Percentiles rank a stretch among this genome's conserved stretches.
Conservation (phyloP, 2,888 invertebrate genomes). For the Formica aserva region DNA sequence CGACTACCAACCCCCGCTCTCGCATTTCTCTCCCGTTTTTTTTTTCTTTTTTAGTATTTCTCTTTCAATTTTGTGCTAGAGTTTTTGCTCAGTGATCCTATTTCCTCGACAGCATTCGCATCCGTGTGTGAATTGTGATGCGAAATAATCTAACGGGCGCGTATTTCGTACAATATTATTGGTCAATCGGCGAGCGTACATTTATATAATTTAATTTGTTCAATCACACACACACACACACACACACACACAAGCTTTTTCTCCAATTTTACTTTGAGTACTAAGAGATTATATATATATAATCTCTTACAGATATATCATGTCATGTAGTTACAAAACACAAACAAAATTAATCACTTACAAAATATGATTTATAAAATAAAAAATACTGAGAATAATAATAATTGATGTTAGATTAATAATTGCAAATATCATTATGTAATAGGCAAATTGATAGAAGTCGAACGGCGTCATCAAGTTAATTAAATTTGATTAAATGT, state of each 20-base stretch:
- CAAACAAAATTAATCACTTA: background rate
- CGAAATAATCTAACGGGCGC: slow-evolving; percentile 42
- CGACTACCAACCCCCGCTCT: slow-evolving; percentile 48
- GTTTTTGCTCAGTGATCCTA: slow-evolving; percentile 61
- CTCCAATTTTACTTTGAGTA: background rate
- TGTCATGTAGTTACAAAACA: background rate
- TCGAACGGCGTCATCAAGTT: background rate
- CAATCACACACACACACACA: background rate
- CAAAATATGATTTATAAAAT: background rate
- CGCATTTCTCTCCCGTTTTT: slow-evolving; percentile 55
- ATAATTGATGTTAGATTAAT: background rate
- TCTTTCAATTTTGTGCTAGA: slow-evolving; percentile 59
- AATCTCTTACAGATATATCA: background rate
- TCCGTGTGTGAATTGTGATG: slow-evolving; percentile 43
- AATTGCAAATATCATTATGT: background rate
- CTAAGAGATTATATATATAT: background rate
- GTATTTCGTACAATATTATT: slow-evolving; percentile 24
- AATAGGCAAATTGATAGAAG: background rate
- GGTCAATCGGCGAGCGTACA: slow-evolving; percentile 3
- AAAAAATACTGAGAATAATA: background rate
- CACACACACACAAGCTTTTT: background rate
- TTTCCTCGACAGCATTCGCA: slow-evolving; percentile 53
- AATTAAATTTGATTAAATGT: slow-evolving; percentile 15
- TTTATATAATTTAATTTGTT: slow-evolving; percentile 12
- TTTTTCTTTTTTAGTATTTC: slow-evolving; percentile 53